Evolutionary conservation across 2,888 invertebrate genomes (phyloP).

Genomic region (Macropis europaea): DNA sequence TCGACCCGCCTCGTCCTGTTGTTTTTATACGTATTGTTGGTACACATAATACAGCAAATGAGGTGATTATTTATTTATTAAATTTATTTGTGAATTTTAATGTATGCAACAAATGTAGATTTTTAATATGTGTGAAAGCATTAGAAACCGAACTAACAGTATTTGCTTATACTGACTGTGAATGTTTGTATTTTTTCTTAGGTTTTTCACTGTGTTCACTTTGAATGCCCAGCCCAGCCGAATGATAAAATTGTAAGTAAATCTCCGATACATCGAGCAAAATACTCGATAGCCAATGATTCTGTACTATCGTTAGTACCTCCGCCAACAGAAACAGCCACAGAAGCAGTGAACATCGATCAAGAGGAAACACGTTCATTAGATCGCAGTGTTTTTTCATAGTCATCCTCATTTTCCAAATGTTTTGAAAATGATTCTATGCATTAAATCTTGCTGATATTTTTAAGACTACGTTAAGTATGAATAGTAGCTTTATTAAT

Average conservation of each 20-base stretch:
- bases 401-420: neutral
- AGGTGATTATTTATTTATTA: conserved; percentile 82
- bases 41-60: conserved; percentile 98
- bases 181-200: conserved; percentile 71
- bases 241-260: conserved; percentile 66
- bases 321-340: conserved; percentile 71
- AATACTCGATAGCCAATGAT: conserved; percentile 29
- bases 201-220: conserved; percentile 99
- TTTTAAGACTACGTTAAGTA: neutral
- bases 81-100: neutral
- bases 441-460: conserved; percentile 1
- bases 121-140: neutral
- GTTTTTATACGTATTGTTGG: conserved; percentile 97
- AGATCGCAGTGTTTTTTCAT: conserved; percentile 37
- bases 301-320: conserved; percentile 15
- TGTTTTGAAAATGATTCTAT: neutral
- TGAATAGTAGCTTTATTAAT: neutral
- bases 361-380: conserved; percentile 65
- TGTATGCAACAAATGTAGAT: neutral
- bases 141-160: neutral
- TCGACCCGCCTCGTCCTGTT: conserved; percentile 89
- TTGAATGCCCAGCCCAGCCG: conserved; percentile 94
- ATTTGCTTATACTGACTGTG: neutral
- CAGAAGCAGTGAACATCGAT: conserved; percentile 73
- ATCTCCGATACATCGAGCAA: conserved; percentile 60